Base-by-base conservation (phyloP, 2,797 vertebrate genomes). In the Falco rusticolus region DNA sequence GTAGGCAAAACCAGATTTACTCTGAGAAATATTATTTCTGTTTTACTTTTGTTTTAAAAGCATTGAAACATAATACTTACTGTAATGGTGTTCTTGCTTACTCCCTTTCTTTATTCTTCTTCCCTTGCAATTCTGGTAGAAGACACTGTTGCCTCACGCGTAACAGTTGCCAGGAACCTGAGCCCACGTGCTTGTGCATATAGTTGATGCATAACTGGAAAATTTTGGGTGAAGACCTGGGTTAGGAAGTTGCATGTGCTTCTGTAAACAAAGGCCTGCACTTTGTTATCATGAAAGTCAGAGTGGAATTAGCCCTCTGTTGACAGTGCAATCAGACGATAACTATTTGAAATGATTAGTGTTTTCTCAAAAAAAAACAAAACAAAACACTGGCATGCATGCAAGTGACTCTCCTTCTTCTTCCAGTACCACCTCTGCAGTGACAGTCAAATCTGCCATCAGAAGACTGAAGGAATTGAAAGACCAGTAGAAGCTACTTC, bases 361-460 rank as follows among this genome's bases (percentile, higher is more conserved):
- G 31, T 34, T 77, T 74, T 90, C 56, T 87, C 51, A 28, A 54
- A 81, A 39, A 39, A 34, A 34, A 39, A 11, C n/a, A 37, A 37
- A 10, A 10, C 10, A 37, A 37, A 37, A 10, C 37, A 5, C 6
- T 51, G 66, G 20, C 25, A 48, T 13, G 9, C 6, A 10, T 92
- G 60, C n/a, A 64, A 61, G 83, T 96, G 71, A 93, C 48, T 95
- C 59, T 94, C 41, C 74, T 96, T 95, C 68, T 94, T 96, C 54
- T 95, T 93, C 92, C 98, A 99, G 99, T 98, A 99, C 99, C 97
- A 99, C 99, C 69, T 99, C 99, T 31, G 99, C 99, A 14, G 99
- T 99, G 97, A 99, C 99, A 86, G 99, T 99, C 80, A 99, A 99
- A 97, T 99, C 99, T 31, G 99, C 99, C 1, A 99, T 99, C 98